phyloP scores from a whole-genome alignment of 2,113 vertebrate species.

The Pyxicephalus adspersus region DNA sequence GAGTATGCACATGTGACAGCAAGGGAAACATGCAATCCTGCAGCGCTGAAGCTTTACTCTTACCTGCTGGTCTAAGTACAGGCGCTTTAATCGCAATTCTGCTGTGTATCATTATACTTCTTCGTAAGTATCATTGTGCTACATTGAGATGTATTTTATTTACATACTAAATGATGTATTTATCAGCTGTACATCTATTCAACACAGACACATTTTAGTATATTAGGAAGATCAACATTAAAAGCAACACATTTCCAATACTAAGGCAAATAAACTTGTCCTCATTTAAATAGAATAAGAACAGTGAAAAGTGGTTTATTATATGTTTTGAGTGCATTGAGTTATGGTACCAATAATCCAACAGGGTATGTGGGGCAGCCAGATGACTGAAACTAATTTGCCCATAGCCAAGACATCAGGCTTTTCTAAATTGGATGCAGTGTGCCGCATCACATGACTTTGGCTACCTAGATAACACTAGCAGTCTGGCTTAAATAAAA shows the following conservation, averaged over 20 bases:
- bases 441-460: too few relatives aligned
- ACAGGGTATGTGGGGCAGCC: too few relatives aligned
- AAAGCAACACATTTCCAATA: neutral
- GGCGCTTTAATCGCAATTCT: slow-evolving; percentile 88
- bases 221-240: neutral
- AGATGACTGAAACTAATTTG: too few relatives aligned
- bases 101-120: slow-evolving; percentile 86
- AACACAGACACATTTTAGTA: neutral
- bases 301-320: too few relatives aligned
- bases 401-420: too few relatives aligned
- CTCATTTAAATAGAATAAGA: too few relatives aligned
- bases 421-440: too few relatives aligned
- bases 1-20: slow-evolving; percentile 86
- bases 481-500: too few relatives aligned
- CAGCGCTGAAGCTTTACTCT: slow-evolving; percentile 83
- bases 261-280: too few relatives aligned
- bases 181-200: neutral
- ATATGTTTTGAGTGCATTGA: too few relatives aligned
- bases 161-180: neutral
- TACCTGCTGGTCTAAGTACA: slow-evolving; percentile 87
- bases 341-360: too few relatives aligned
- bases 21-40: slow-evolving; percentile 89
- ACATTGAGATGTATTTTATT: neutral
- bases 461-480: too few relatives aligned
- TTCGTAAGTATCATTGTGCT: slow-evolving; percentile 76